These are phyloP conservation scores for Amphipyra berbera DNA, from an alignment of 2,888 invertebrate genomes.

Conservation along the genomic window DNA sequence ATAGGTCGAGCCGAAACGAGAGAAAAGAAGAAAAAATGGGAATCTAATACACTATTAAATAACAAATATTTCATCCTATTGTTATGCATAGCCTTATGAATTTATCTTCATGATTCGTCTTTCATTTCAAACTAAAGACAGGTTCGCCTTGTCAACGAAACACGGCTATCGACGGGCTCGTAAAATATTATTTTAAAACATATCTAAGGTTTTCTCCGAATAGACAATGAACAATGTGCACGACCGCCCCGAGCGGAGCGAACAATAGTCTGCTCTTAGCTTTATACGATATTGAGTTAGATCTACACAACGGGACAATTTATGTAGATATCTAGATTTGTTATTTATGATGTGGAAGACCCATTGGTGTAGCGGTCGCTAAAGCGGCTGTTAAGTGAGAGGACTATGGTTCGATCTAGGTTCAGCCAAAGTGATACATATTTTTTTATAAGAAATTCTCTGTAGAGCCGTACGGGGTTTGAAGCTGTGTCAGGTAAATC, in stretches of 20 bases:
- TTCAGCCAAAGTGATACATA: no score
- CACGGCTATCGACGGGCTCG: conserved; percentile 55
- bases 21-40: no score
- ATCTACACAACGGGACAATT: conserved; percentile 67
- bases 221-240: conserved; percentile 84
- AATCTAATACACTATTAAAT: no score
- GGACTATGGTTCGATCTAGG: no score
- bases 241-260: conserved; percentile 71
- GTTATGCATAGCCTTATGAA: conserved; percentile 15
- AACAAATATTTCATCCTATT: background rate
- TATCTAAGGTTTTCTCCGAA: conserved; percentile 68
- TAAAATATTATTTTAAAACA: conserved; percentile 71
- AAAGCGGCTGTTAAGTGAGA: no score
- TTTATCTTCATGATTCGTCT: conserved; percentile 24
- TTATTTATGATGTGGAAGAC: conserved; percentile 8
- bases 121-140: conserved; percentile 42
- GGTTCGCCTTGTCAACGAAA: conserved; percentile 60
- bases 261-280: conserved; percentile 74
- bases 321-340: conserved; percentile 50
- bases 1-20: no score
- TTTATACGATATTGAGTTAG: conserved; percentile 69
- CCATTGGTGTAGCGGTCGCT: background rate
- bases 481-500: no score
- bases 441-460: no score
- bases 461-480: no score